Base-by-base conservation (phyloP, 2,797 vertebrate species). In the Sus cebifrons region DNA sequence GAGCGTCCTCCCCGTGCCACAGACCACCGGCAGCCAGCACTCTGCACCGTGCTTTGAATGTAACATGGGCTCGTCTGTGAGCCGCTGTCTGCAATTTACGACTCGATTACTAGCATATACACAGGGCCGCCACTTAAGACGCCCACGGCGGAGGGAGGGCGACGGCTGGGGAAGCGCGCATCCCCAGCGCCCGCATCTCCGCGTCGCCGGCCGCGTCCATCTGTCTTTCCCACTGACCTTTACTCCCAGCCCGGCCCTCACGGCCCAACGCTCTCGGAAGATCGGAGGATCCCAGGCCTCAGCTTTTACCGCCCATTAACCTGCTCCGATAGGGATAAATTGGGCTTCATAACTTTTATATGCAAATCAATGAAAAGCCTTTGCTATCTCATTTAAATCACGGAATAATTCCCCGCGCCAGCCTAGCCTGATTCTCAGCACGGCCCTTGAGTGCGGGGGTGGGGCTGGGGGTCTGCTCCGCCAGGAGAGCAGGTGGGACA, bases 41-140 rank as follows among this genome's bases (percentile, higher is more conserved):
- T 97, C 97, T 96, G 91, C 95, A 62, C 0, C 0, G 92, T 91
- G 74, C 95, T 96, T 97, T 96, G 97, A 97, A 97, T 97, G 98
- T 98, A 98, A 98, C 97, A 93, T 29, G 87, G 98, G 98, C 96
- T 93, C 91, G 97, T 95, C 78, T 94, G 97, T 96, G 98, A 98
- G 98, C 98, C 96, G 96, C 94, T 91, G 95, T 97, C 96, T 98
- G 98, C 97, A 96, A 98, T 98, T 98, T 98, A 98, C 40, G 92
- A 97, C 97, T 95, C 97, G 98, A 97, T 98, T 98, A 98, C 97
- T 97, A 95, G 98, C 97, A 98, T 98, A 97, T 96, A 98, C 97
- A 97, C 98, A 98, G 96, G 98, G 98, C 98, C 98, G 96, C 97
- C 97, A 88, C 96, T 98, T 98, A 98, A 98, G 98, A 98, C 92